These are phyloP conservation scores for Trematocara stigmaticum DNA, from an alignment of 2,113 vertebrate species.

Conservation along the genomic window DNA sequence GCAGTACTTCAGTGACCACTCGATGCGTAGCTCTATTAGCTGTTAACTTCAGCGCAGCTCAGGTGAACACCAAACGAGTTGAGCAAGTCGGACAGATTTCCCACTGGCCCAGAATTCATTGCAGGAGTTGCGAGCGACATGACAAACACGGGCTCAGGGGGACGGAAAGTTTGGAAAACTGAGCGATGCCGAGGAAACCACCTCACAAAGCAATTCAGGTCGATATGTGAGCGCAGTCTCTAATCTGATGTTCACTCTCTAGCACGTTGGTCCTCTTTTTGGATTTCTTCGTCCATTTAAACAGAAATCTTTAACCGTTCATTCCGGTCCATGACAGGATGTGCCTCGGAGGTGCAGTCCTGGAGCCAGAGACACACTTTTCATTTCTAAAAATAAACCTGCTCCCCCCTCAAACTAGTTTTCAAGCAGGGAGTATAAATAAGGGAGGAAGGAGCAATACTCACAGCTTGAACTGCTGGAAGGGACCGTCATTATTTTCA, in stretches of 20 bases:
- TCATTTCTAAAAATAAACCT: conserved; percentile 39
- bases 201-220: neutral
- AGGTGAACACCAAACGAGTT: conserved; percentile 47
- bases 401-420: neutral
- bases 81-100: conserved; percentile 48
- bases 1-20: conserved; percentile 13
- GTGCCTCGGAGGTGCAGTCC: conserved; percentile 4
- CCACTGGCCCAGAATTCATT: conserved; percentile 39
- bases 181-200: conserved; percentile 3
- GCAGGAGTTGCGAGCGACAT: conserved; percentile 2
- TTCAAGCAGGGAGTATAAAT: neutral
- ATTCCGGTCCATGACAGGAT: neutral
- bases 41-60: conserved; percentile 43
- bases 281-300: neutral
- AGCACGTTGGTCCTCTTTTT: neutral
- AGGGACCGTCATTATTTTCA: conserved; percentile 18
- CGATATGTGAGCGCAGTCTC: neutral
- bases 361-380: conserved; percentile 8
- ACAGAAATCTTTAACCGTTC: neutral
- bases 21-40: conserved; percentile 31
- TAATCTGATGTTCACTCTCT: neutral
- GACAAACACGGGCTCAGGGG: neutral
- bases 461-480: conserved; percentile 17
- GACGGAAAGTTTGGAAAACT: conserved; percentile 25
- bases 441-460: neutral